Percentiles rank a stretch among this genome's conserved stretches.
Conservation (phyloP, 2,797 vertebrate species). For the Intellagama lesueurii region DNA sequence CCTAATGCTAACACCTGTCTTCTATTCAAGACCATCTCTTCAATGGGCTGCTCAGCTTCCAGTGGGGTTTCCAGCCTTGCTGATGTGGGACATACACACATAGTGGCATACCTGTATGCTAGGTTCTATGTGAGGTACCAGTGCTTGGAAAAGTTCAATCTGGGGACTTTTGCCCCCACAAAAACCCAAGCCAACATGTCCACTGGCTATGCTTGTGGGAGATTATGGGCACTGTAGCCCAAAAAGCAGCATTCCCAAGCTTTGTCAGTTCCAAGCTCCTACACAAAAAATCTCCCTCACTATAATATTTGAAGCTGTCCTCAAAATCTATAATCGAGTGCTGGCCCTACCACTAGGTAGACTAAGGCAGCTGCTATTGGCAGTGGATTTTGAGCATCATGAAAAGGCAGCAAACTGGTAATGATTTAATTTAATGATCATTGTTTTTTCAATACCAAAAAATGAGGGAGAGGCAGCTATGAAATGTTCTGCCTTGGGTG, state of each 20-base stretch:
- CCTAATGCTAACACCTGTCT: background rate
- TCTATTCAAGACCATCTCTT: background rate
- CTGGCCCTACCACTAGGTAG: background rate
- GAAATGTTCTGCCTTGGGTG: background rate
- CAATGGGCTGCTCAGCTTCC: background rate
- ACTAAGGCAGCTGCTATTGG: background rate
- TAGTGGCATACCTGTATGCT: no score
- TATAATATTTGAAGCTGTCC: background rate
- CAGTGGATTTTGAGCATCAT: background rate
- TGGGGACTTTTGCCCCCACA: no score
- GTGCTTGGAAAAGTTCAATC: no score
- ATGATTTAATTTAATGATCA: background rate
- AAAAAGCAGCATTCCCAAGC: no score
- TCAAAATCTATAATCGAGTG: background rate
- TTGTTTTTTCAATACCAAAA: background rate
- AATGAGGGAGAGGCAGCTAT: background rate
- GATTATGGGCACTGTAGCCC: no score
- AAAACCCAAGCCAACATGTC: no score
- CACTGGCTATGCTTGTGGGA: no score
- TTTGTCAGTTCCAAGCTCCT: background rate
- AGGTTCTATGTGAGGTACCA: no score
- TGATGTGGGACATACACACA: background rate
- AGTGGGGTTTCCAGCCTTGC: background rate
- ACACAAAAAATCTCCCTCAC: background rate
- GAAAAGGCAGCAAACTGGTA: background rate